phyloP scores from a whole-genome alignment of 2,797 vertebrate genomes.

The Cyclopterus lumpus region DNA sequence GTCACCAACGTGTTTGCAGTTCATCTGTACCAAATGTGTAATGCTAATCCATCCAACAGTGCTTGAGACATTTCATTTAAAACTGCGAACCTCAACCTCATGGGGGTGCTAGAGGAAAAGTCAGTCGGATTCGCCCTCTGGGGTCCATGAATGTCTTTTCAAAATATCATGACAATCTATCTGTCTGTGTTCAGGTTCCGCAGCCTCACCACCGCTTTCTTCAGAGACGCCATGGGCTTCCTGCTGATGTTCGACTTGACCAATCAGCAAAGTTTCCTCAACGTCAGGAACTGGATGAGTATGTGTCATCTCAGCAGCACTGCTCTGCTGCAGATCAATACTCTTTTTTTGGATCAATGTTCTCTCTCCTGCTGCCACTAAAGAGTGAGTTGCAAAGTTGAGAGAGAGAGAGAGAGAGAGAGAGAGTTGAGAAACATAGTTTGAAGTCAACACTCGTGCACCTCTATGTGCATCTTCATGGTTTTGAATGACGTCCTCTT shows the following conservation, averaged over 20 bases:
- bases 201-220: constrained; percentile 96
- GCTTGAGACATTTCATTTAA: neutral
- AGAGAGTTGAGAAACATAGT: neutral
- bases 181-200: constrained; percentile 85
- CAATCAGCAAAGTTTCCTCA: constrained; percentile 95
- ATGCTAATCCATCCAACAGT: neutral
- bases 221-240: constrained; percentile 98
- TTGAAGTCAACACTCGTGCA: constrained; percentile 11
- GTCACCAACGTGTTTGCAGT: neutral
- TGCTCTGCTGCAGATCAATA: constrained; percentile 23
- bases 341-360: constrained; percentile 7
- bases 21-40: neutral
- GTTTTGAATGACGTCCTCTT: constrained; percentile 23
- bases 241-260: constrained; percentile 96
- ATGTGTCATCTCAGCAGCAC: constrained; percentile 67
- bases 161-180: neutral
- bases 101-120: neutral
- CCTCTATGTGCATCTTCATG: constrained; percentile 6
- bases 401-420: neutral
- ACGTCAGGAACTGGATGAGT: constrained; percentile 99
- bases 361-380: constrained; percentile 4
- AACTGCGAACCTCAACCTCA: neutral
- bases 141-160: neutral
- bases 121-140: neutral
- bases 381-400: neutral